Evolutionary conservation across 1,140 invertebrate genomes (phyloP), one percentile per base, ranked within the genome.

Genomic region (Drosophila erecta): DNA sequence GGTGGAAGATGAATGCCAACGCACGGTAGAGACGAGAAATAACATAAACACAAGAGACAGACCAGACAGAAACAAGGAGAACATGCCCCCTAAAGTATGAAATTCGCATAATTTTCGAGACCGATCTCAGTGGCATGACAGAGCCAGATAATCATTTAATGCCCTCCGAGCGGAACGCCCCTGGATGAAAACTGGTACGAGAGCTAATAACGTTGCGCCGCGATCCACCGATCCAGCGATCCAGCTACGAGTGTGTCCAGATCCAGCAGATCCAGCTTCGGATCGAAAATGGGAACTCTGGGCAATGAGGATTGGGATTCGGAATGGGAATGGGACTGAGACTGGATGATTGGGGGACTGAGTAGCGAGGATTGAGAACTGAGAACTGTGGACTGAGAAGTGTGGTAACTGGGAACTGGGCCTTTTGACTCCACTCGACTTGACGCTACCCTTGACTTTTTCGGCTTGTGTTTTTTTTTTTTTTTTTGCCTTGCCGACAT

Each of bases 131-230:
- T 75, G 70, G 59, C 72, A 74, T 75, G 72, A 74, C 67, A 72
- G 55, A 73, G 70, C 70, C 72, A 75, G 72, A 75, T 75, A 75
- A 75, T 75, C 72, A 75, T 75, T 75, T 75, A 74, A 75, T 75
- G 70, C 72, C 72, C 71, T 75, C 72, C 51, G 53, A 65, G 56
- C 40, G 72, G 46, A 75, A 75, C 72, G 72, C 72, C 72, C 71
- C 70, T 75, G 46, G 51, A 51, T 58, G 53, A 38, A 41, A 74
- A 74, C 70, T 57, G 59, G 59, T 65, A 75, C 46, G 53, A 74
- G 72, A 47, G 72, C 72, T 75, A 75, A 75, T 75, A 75, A 75
- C 72, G 70, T 59, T 73, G 64, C 69, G 64, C 37, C 12, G 30
- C 17, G 37, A 14, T 65, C 37, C 35, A n/a, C 27, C 27, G 27